Conservation (phyloP, 2,797 vertebrate species). For the Coccyzus lansbergi region DNA sequence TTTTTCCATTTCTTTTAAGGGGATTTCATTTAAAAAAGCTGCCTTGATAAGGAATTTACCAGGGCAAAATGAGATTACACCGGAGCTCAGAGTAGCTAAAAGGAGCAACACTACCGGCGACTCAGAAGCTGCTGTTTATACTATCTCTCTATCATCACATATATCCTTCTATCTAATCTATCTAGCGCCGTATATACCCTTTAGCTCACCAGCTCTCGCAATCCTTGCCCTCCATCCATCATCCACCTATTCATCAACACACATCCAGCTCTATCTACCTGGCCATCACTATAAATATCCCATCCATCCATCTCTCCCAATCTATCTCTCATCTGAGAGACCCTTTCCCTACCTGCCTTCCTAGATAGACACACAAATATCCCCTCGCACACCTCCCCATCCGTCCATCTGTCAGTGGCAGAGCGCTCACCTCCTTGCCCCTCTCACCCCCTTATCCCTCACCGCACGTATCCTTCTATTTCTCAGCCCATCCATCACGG, state of each 20-base stretch:
- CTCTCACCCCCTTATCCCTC: neutral
- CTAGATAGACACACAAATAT: neutral
- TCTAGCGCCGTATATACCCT: conserved; percentile 53
- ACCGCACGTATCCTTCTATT: neutral
- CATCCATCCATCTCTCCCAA: conserved; percentile 66
- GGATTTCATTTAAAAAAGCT: conserved; percentile 33
- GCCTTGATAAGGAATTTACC: conserved; percentile 56
- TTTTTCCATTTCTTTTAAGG: conserved; percentile 4
- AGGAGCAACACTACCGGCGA: neutral
- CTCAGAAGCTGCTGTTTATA: neutral
- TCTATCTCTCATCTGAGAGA: conserved; percentile 44
- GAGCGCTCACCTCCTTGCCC: neutral
- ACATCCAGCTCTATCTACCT: conserved; percentile 61
- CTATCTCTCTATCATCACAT: conserved; percentile 52
- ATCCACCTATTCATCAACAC: conserved; percentile 68
- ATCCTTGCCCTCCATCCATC: conserved; percentile 69
- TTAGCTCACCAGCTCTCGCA: conserved; percentile 53
- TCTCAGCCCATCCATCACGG: conserved; percentile 5
- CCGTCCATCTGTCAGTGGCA: conserved; percentile 33
- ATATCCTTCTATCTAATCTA: conserved; percentile 67
- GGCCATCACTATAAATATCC: conserved; percentile 71
- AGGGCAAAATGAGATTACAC: conserved; percentile 46
- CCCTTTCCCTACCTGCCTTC: conserved; percentile 25
- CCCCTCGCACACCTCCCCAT: neutral
- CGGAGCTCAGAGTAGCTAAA: neutral